Conservation (phyloP, 2,797 vertebrate genomes). For the Premnoplex brunnescens region DNA sequence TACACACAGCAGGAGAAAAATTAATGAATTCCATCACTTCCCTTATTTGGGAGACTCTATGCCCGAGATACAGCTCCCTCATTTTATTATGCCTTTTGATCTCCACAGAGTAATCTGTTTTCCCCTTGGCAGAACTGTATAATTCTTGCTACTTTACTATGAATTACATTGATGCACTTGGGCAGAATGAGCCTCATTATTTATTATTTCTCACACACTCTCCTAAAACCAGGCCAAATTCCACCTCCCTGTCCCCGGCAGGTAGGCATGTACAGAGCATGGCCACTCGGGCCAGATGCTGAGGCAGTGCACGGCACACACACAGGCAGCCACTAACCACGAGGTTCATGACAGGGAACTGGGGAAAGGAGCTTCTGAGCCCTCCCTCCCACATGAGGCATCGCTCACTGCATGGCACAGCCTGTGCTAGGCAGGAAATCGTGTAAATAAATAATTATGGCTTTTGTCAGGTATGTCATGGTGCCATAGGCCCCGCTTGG, state of each 20-base stretch:
- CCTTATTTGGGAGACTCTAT: not conserved
- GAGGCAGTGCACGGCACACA: not conserved
- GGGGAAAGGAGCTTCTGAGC: not conserved
- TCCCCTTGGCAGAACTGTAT: not conserved
- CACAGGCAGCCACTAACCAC: not conserved
- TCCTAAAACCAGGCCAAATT: not conserved
- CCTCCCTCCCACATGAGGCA: fast-evolving
- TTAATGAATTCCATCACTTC: conserved; percentile 34
- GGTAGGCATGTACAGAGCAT: not conserved
- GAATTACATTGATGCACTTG: not conserved
- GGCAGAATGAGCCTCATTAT: not conserved
- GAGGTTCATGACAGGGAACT: not conserved
- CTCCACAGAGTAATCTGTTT: not conserved
- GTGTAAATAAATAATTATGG: conserved; percentile 86
- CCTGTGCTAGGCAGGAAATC: conserved; percentile 92
- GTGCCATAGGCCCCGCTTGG: conserved; percentile 95
- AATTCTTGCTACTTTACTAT: conserved; percentile 34
- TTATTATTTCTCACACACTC: not conserved
- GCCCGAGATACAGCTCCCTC: not conserved
- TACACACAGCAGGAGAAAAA: conserved; percentile 33
- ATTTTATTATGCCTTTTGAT: conserved; percentile 48
- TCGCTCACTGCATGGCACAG: conserved; percentile 88
- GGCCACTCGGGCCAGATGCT: not conserved
- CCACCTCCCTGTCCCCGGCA: not conserved
- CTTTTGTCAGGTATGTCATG: conserved; percentile 97